Base-by-base conservation (phyloP, 2,113 vertebrate species). In the Gopherus evgoodei region DNA sequence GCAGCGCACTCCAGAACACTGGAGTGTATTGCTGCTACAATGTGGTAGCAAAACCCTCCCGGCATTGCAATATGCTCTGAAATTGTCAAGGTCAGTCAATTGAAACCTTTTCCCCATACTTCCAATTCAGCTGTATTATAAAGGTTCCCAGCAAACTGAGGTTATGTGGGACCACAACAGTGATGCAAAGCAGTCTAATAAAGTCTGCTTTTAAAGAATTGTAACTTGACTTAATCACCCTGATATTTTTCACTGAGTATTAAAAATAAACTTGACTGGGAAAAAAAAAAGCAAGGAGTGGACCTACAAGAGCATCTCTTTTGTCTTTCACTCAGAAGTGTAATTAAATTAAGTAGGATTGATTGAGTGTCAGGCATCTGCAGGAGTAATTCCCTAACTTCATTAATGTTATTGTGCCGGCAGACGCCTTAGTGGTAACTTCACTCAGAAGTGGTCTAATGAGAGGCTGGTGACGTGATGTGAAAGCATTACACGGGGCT, bases 331-430 rank as follows among this genome's bases (percentile, higher is more conserved):
- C 91, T 96, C 91, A 94, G 85, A 86, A 93, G 81, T 93, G 75
- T 98, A 97, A 98, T 98, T 98, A 97, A 96, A 97, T 97, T 97
- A 97, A 97, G 96, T 38, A 92, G 97, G 91, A 96, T 87, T 97
- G 96, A 97, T 94, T 96, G 94, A 97, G 96, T 94, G 94, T 97
- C 97, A 96, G 90, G 95, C 96, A 96, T 98, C 96, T 96, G 95
- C 95, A 95, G 96, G 95, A 97, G 94, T 97, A 95, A 93, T 96
- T 97, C 96, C 96, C 96, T 96, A 97, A 93, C 90, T 97, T 98
- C 96, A 97, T 97, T 97, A 97, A 96, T 90, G 94, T 85, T 95
- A 89, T 92, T 96, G 95, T 97, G 91, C 91, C 94, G 93, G 86
- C 95, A 96, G 96, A 97, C 95, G 89, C 90, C 96, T 91, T 89